Evolutionary conservation across 2,113 vertebrate genomes (phyloP), one percentile per base, ranked within the genome.

Genomic region (Glareola pratincola): DNA sequence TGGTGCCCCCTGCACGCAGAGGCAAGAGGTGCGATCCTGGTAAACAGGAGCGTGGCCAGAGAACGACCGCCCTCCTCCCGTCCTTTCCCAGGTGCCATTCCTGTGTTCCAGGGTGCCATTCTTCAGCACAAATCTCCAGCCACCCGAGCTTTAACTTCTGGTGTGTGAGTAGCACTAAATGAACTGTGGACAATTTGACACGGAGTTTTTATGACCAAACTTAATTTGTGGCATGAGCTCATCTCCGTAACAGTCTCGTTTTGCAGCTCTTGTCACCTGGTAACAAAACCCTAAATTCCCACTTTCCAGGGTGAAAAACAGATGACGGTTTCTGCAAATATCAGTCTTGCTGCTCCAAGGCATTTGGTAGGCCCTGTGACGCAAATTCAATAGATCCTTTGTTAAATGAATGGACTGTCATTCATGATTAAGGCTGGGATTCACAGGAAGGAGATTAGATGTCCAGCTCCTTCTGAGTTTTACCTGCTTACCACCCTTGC

Each of bases 61-160:
- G 27, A 54, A 36, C 0, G 3, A 21, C 20, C 0, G 0, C 62
- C 43, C 36, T 78, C 22, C 59, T 84, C 32, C 36, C 0, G 0
- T 47, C 43, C 71, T 73, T 79, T 64, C 23, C 27, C 63, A 50
- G 51, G 36, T 71, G 36, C 20, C 41, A 8, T 89, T 76, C 59
- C 12, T 8, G 5, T 50, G 8, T 79, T 69, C 34, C 63, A 79
- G 12, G 16, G 30, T 79, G 41, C 50, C 4, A 2, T 80, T 62
- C 45, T 62, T 93, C 62, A 73, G 67, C 20, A 76, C 64, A 47
- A 29, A 64, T 72, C 20, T 60, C 48, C 39, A 72, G 14, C 17
- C 32, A 50, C 14, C 10, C 32, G 11, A 16, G 23, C 17, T 66
- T 85, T 80, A 66, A 74, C 9, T 83, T 76, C 10, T 73, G 22